phyloP scores from a whole-genome alignment of 37 sponge, comb jelly and placozoan genomes.

The Lycopodina hypogea region DNA sequence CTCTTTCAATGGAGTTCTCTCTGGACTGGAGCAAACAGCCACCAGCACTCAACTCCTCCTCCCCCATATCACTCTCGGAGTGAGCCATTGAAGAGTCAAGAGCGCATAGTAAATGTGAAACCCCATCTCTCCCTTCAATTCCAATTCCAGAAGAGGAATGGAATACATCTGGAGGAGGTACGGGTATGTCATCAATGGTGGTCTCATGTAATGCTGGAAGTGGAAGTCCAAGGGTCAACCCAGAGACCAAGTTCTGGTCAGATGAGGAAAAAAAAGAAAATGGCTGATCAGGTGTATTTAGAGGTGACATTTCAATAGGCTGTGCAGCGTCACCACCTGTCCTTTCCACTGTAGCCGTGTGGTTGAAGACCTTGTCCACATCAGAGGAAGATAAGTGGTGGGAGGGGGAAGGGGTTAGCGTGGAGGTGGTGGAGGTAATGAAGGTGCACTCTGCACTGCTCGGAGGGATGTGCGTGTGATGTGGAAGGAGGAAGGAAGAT shows the following conservation, averaged over 20 bases:
- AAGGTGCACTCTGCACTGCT: background rate
- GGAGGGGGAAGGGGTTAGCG: background rate
- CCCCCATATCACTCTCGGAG: too few relatives aligned
- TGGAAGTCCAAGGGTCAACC: background rate
- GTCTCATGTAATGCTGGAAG: background rate
- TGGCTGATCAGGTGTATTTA: background rate
- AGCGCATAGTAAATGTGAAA: too few relatives aligned
- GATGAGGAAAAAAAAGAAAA: background rate
- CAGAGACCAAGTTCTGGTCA: background rate
- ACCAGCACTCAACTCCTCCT: too few relatives aligned
- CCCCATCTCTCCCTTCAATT: too few relatives aligned
- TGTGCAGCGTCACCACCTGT: background rate
- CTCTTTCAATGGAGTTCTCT: too few relatives aligned
- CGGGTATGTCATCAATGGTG: background rate
- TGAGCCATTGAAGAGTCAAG: too few relatives aligned
- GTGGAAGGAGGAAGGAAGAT: background rate
- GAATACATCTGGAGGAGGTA: background rate
- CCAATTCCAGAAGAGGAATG: background rate
- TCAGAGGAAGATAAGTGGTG: background rate
- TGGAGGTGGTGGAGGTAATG: background rate
- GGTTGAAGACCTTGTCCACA: background rate
- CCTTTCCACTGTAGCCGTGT: background rate
- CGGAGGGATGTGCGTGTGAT: background rate
- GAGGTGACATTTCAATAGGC: background rate
- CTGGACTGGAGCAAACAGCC: too few relatives aligned